A percentile compares a stretch with the other conserved stretches of the same genome.
Evolutionary conservation across 2,113 vertebrate species (phyloP).

Genomic region (cattle (Bos taurus)): ARS-UCD2.0 NC_037348.1:33522501-33523000

Average conservation of each 20-base stretch:
- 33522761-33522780: neutral
- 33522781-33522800: neutral
- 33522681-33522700: neutral
- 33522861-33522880: neutral
- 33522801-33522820: neutral
- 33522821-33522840: neutral
- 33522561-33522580: neutral
- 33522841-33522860: neutral
- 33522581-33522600: neutral
- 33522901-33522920: neutral
- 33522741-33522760: neutral
- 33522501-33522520: neutral
- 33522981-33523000: neutral
- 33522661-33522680: neutral
- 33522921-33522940: neutral
- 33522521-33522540: neutral
- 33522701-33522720: neutral
- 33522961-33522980: neutral
- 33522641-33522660: neutral
- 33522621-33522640: neutral
- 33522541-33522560: neutral
- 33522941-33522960: neutral
- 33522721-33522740: neutral
- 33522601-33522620: neutral
- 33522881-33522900: neutral